Base-by-base conservation (phyloP, 2,888 invertebrate genomes). In the Parnassius orleans region DNA sequence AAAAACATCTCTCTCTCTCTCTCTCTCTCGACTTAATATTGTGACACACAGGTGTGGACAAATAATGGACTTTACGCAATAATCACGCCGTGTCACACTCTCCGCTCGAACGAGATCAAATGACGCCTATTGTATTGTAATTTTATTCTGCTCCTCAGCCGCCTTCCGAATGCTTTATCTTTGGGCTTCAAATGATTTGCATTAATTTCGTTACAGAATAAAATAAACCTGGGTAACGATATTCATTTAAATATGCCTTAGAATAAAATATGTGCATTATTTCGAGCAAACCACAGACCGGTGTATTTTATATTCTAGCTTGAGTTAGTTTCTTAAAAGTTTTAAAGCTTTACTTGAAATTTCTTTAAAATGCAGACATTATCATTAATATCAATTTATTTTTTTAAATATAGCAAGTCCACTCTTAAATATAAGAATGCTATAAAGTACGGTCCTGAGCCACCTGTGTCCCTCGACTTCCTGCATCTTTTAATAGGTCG, bases 21-120 rank as follows among this genome's bases (percentile, higher is more conserved):
- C 19, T 19, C 2, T 2, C 19, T 19, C 2, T 19, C 1, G 19
- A 2, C 19, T 19, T 19, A 19, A 19, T 19, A 19, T 19, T 19
- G 19, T 19, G 2, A 19, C 1, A 19, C 19, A 19, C 19, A 19
- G 19, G 19, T 19, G 19, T 2, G 2, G 78, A 79, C 76, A 79
- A 79, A 80, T 77, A 74, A 73, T 68, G 65, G 69, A 70, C 71
- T 79, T 79, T 75, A 74, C 78, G 73, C 77, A 79, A 78, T 76
- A 78, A 79, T 77, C 75, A 73, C 66, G 65, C 69, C 69, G 68
- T 70, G 74, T 76, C 73, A 69, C 66, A 70, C 71, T 68, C 67
- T 57, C 61, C 48, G 63, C 68, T 65, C 55, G 63, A 72, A 68
- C 64, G 68, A 65, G 69, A 68, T 74, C 67, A 69, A 72, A 73